Conservation (phyloP, 2,888 invertebrate species). For the Drosophila anceps region DNA sequence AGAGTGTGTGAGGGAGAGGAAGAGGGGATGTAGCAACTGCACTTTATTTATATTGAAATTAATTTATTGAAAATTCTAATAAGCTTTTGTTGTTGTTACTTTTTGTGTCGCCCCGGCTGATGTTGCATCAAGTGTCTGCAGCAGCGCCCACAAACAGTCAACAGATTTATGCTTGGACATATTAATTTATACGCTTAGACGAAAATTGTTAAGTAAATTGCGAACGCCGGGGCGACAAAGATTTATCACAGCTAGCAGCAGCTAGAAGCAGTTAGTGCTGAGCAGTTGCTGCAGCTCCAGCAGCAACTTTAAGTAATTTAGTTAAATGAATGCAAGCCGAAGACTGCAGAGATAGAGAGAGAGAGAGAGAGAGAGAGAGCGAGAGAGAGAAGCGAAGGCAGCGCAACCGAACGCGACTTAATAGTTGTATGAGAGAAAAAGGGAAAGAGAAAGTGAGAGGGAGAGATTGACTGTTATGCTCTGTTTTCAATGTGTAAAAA, state of each 20-base stretch:
- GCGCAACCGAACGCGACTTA: neutral
- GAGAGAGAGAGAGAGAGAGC: no score
- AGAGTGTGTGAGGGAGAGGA: neutral
- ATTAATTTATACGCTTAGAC: constrained; percentile 69
- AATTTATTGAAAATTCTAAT: constrained; percentile 79
- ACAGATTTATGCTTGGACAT: constrained; percentile 71
- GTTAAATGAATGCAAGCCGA: constrained; percentile 46
- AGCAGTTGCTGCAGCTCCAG: constrained; percentile 16
- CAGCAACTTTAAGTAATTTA: constrained; percentile 68
- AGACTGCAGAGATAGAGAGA: neutral
- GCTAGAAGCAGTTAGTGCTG: neutral
- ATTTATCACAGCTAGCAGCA: constrained; percentile 57
- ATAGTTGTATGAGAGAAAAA: neutral
- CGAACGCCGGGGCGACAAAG: constrained; percentile 38
- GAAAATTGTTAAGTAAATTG: constrained; percentile 69
- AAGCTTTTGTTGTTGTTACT: constrained; percentile 48
- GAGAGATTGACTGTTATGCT: neutral
- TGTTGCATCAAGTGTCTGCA: constrained; percentile 24
- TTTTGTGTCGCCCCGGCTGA: constrained; percentile 20
- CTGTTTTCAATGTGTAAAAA: neutral
- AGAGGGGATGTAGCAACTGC: constrained; percentile 10
- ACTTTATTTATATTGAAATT: constrained; percentile 75
- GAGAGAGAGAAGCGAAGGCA: neutral
- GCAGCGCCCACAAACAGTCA: constrained; percentile 48
- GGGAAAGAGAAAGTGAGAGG: neutral